A percentile compares a stretch with the other conserved stretches of the same genome.
Evolutionary conservation across 2,888 invertebrate species (phyloP).

Genomic region (Hoplodrina ambigua): DNA sequence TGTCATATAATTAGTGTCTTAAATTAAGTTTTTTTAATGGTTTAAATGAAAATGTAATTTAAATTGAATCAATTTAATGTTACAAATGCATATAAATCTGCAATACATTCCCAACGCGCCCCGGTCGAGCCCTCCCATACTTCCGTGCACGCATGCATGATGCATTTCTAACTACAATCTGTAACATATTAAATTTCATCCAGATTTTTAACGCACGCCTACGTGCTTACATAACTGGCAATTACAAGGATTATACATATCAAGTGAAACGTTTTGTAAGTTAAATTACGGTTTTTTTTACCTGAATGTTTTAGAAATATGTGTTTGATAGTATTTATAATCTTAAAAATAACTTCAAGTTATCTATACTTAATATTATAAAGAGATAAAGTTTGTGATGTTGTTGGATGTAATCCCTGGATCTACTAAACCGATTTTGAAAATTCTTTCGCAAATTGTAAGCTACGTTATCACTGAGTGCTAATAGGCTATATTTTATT

Average conservation of each 20-base stretch:
- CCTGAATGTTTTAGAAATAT: too few species aligned
- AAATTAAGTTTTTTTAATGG: too few species aligned
- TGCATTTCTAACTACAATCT: conserved; percentile 72
- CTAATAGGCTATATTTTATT: too few species aligned
- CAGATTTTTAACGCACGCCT: conserved; percentile 76
- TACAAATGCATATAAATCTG: background rate
- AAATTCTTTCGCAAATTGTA: too few species aligned
- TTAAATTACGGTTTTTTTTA: background rate
- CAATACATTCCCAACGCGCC: conserved; percentile 29
- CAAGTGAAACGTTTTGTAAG: background rate
- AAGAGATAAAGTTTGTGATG: too few species aligned
- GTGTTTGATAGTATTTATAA: too few species aligned
- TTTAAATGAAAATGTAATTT: too few species aligned
- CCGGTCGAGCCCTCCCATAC: conserved; percentile 68
- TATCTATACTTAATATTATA: too few species aligned
- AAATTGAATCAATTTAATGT: background rate
- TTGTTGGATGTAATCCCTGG: too few species aligned
- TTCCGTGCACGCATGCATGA: conserved; percentile 60
- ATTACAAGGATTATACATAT: conserved; percentile 59
- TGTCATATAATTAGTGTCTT: too few species aligned
- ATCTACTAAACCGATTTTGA: too few species aligned
- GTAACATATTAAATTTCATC: conserved; percentile 86
- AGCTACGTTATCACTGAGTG: too few species aligned
- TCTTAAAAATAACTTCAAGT: background rate
- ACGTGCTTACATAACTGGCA: conserved; percentile 60